Base-by-base conservation (phyloP, 1,140 invertebrate species). In the Eupeodes corollae region DNA sequence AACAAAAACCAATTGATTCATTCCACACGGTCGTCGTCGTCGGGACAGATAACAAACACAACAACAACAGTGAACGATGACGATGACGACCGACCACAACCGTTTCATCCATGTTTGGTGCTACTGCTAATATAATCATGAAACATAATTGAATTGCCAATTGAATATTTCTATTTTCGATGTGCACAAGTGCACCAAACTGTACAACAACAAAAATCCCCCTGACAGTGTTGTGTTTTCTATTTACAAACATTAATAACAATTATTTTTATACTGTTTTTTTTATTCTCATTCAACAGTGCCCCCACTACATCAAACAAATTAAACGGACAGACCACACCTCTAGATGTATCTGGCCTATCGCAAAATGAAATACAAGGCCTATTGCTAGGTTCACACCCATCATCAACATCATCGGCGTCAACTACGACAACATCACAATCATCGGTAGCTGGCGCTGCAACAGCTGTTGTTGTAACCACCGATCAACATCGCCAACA, bases 331-430 rank as follows among this genome's bases (percentile, higher is more conserved):
- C 66, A 68, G 52, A 65, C 66, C 66, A 68, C 65, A 63, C 66
- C 65, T 59, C 60, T 68, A 47, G 66, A 68, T 56, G 66, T 68
- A 51, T 63, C 65, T 52, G 63, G 65, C 53, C 63, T 68, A 63
- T 68, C 66, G 55, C 66, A 68, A 55, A 68, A 68, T 64, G 66
- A 68, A 57, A 67, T 68, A 49, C 66, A 68, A 67, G 66, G 65
- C 55, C 59, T 68, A 58, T 56, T 68, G 48, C 65, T 68, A 47
- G 66, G 66, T 52, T 58, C 66, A 53, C 66, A 68, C 66, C 63
- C 65, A 63, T 67, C 64, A 34, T 57, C 57, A 18, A 39, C 49
- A 34, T 26, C 49, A 40, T 32, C 42, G 5, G 42, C 51, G 35
- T 41, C 39, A 18, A 12, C 39, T 12, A 11, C 13, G 21, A 10